These are phyloP conservation scores for Cecidostiba fungosa DNA, from an alignment of 2,888 invertebrate genomes.

Conservation along the genomic window DNA sequence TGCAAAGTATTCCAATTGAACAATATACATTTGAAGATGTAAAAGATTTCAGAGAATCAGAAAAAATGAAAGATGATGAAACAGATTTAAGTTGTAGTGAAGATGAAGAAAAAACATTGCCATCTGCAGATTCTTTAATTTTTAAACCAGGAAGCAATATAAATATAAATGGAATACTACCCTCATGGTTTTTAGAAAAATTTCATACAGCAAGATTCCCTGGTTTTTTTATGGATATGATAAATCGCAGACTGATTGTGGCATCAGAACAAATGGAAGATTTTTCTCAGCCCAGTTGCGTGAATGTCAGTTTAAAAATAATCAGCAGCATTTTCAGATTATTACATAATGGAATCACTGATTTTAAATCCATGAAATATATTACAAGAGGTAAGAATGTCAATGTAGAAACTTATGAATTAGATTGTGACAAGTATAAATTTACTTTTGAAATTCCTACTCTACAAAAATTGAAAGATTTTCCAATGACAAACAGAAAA, in stretches of 20 bases:
- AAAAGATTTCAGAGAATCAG: constrained; percentile 62
- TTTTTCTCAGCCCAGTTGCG: constrained; percentile 83
- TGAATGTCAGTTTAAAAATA: constrained; percentile 83
- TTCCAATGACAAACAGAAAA: constrained; percentile 70
- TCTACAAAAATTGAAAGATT: constrained; percentile 72
- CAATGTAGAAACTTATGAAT: constrained; percentile 13
- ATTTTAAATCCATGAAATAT: constrained; percentile 70
- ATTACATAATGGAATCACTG: constrained; percentile 69
- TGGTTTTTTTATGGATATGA: constrained; percentile 86
- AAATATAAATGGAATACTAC: constrained; percentile 65
- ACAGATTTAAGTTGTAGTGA: neutral
- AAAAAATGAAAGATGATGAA: neutral
- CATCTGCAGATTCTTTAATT: neutral
- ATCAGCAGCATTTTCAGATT: constrained; percentile 83
- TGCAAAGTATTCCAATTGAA: constrained; percentile 60
- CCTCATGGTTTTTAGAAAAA: constrained; percentile 84
- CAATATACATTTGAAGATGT: constrained; percentile 63
- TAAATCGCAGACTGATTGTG: constrained; percentile 84
- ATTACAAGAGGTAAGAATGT: constrained; percentile 48
- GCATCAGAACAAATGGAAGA: constrained; percentile 88
- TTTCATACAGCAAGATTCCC: constrained; percentile 85
- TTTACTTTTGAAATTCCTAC: constrained; percentile 72
- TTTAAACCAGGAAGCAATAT: neutral
- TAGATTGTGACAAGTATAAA: constrained; percentile 20
- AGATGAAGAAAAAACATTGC: neutral